Evolutionary conservation across 2,797 vertebrate species (phyloP), one percentile per base, ranked within the genome.

Genomic region (Chelonia mydas): DNA sequence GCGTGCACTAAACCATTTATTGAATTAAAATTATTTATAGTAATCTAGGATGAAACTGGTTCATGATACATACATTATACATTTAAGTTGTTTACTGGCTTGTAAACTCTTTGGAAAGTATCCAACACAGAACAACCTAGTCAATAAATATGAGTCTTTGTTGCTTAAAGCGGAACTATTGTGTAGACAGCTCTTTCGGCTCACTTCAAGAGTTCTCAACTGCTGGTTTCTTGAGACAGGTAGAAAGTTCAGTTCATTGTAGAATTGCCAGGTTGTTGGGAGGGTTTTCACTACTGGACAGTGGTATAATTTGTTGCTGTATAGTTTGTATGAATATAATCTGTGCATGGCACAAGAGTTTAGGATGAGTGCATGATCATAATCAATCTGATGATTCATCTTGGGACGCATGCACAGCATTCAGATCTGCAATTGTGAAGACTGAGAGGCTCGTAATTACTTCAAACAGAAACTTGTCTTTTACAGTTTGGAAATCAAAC

Each of bases 391-490:
- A 96, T 97, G 95, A 96, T 96, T 97, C 96, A 96, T 94, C 93
- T 85, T 89, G 87, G 95, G 90, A 97, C 87, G 88, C 5, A 0
- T 90, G 85, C 92, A 92, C 90, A 81, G 85, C 91, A 93, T 94
- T 95, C 94, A 81, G 0, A 87, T 94, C 85, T 93, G 81, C 96
- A 96, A 95, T 94, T 95, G 85, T 55, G 79, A 82, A 37, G 90
- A 94, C 94, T 94, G 95, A 95, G 91, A 94, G 93, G 91, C 87
- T 87, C 94, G 91, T 95, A 92, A 91, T 94, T 97, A 95, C 94
- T 88, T 84, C 85, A 88, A 83, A 90, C 37, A 95, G 86, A 94
- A 96, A 33, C 49, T 87, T 95, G 93, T 86, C 80, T 95, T 41
- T 85, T 83, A 6, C 2, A 53, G 89, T 87, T 87, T 90, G 92